Percentiles rank a stretch among this genome's conserved stretches.
phyloP scores from a whole-genome alignment of 1,140 invertebrate genomes.

The Helicoverpa zea region DNA sequence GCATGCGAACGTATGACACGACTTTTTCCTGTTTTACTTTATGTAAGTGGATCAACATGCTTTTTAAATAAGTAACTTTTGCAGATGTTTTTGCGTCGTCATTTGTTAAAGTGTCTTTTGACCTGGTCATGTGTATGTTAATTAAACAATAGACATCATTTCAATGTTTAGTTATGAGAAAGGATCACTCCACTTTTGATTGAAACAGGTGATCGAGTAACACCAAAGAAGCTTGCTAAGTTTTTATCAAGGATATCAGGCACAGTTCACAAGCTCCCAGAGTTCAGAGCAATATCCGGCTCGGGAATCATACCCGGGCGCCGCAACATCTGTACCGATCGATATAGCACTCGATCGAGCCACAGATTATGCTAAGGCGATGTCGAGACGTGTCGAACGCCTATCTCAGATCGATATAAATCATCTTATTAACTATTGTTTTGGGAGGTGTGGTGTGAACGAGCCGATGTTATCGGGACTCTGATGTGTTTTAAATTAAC shows the following conservation, averaged over 20 bases:
- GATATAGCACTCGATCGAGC: slow-evolving; percentile 80
- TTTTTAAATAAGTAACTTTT: slow-evolving; percentile 3
- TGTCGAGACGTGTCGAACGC: slow-evolving; percentile 80
- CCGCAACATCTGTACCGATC: slow-evolving; percentile 76
- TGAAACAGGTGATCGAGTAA: neutral
- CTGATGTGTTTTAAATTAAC: slow-evolving; percentile 87
- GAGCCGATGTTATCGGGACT: slow-evolving; percentile 77
- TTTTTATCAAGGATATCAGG: neutral
- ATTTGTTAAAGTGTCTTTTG: neutral
- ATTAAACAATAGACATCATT: too few species aligned
- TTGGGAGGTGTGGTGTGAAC: slow-evolving; percentile 86
- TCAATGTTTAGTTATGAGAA: neutral
- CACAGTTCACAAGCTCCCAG: slow-evolving; percentile 5
- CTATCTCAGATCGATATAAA: slow-evolving; percentile 84
- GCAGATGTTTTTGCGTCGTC: slow-evolving; percentile 4
- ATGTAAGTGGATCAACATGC: slow-evolving; percentile 1
- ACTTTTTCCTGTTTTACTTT: slow-evolving; percentile 35
- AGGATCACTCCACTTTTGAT: neutral
- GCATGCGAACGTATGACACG: slow-evolving; percentile 9
- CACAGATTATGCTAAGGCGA: slow-evolving; percentile 85
- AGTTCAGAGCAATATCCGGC: slow-evolving; percentile 25
- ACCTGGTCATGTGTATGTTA: too few species aligned
- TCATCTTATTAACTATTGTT: slow-evolving; percentile 87
- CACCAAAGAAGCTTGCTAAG: neutral
- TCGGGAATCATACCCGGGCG: slow-evolving; percentile 50